Base-by-base conservation (phyloP, 1,140 invertebrate genomes). In the Halyomorpha halys region DNA sequence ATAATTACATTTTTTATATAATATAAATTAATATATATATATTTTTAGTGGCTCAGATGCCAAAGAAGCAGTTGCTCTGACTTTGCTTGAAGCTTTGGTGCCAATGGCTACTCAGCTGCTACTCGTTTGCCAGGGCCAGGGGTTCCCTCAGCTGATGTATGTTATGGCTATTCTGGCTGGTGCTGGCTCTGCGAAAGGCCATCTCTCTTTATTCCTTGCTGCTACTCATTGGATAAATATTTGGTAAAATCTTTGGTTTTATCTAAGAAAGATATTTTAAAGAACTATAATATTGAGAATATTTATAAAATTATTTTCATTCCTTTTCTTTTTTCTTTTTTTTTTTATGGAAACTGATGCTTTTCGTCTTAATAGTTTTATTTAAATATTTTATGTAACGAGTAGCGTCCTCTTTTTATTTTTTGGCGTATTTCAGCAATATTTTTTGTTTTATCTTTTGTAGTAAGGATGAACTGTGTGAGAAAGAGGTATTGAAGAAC, bases 101-200 rank as follows among this genome's bases (percentile, higher is more conserved):
- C 84, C 86, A 47, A 79, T 93, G 70, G 87, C 83, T 1, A 82
- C 82, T 56, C 79, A 83, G 9, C 76, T 91, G n/a, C 74, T 87
- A 19, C 80, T 79, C 4, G 6, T 76, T 78, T 79, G 84, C 27
- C 86, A 89, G 72, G 84, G 82, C 1, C 78, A 82, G 49, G 86
- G 87, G 27, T 91, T 93, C 71, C 82, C 86, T 9, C 87, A 91
- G 71, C 77, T 95, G 15, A 85, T 96, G 79, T 81, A 85, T 66
- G 84, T 92, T 6, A 83, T 86, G 81, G 87, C 89, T 3, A 90
- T 86, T 3, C 75, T 96, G 63, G 91, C 92, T 0, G 87, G 91
- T 73, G 86, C 88, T 34, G 86, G 89, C 11, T 79, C 81, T 13
- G 84, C 84, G 25, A 79, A 80, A 45, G 89, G 91, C 0, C 91